A percentile compares a stretch with the other conserved stretches of the same genome.
phyloP scores from a whole-genome alignment of 2,888 invertebrate genomes.

The Microlaimidae sp. region DNA sequence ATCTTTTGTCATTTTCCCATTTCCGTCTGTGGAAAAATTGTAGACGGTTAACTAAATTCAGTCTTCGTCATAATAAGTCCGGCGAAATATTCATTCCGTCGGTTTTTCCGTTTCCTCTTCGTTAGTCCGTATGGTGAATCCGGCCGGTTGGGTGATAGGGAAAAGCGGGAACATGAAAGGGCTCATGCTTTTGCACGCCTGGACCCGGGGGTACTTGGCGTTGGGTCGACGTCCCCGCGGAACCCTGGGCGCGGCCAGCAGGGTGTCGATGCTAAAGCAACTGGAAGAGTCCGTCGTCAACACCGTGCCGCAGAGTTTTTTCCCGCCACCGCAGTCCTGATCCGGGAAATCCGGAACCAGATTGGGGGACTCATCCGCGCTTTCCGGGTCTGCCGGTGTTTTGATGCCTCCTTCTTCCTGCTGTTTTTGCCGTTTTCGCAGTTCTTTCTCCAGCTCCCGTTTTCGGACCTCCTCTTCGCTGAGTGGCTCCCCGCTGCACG shows the following conservation, averaged over 20 bases:
- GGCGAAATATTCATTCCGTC: too few relatives aligned
- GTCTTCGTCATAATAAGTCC: too few relatives aligned
- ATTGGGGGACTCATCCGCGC: neutral
- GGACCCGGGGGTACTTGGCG: constrained; percentile 41
- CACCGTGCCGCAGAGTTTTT: too few relatives aligned
- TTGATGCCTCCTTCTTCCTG: neutral
- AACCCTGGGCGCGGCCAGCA: constrained; percentile 40
- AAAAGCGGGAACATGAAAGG: constrained; percentile 39
- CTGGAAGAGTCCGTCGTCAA: constrained; percentile 11
- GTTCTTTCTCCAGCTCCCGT: neutral
- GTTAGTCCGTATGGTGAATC: constrained; percentile 27
- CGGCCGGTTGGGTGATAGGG: constrained; percentile 42
- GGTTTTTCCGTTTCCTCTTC: too few relatives aligned
- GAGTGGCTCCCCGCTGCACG: constrained; percentile 45
- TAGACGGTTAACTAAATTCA: too few relatives aligned
- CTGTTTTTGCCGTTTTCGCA: neutral
- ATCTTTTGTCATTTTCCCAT: too few relatives aligned
- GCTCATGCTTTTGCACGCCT: constrained; percentile 41
- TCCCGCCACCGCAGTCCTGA: neutral
- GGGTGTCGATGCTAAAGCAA: constrained; percentile 39
- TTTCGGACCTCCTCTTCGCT: neutral
- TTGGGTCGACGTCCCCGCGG: constrained; percentile 41
- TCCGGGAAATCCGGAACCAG: too few relatives aligned
- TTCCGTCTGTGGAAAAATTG: too few relatives aligned
- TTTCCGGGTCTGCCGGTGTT: neutral